Conservation (phyloP, 2,797 vertebrate species). For the Argya squamiceps region DNA sequence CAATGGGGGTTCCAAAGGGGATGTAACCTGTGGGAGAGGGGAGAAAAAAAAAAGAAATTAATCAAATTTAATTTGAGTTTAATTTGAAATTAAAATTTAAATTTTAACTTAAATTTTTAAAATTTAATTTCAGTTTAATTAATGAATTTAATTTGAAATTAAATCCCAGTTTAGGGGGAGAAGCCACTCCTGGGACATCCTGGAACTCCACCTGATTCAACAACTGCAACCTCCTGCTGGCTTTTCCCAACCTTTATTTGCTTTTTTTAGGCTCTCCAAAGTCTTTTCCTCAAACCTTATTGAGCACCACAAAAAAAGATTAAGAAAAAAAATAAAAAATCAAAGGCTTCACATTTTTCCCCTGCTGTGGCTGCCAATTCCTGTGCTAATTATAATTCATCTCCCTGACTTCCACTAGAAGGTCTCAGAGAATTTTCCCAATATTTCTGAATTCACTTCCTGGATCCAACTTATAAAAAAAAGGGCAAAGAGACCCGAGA, state of each 20-base stretch:
- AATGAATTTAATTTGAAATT: background rate
- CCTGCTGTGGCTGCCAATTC: conserved; percentile 12
- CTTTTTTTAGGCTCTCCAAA: background rate
- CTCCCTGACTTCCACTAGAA: background rate
- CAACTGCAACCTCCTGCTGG: background rate
- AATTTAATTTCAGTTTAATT: background rate
- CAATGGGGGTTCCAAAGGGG: conserved; percentile 93
- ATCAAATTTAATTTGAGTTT: background rate
- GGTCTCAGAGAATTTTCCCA: background rate
- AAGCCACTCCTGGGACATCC: background rate
- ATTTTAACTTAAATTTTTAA: too few relatives aligned
- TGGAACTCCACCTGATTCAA: background rate
- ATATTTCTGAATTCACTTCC: background rate
- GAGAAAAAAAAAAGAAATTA: background rate
- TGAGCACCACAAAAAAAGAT: background rate
- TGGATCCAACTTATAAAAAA: background rate
- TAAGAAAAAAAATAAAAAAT: background rate
- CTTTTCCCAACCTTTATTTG: background rate
- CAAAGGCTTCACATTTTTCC: background rate
- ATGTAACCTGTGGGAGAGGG: conserved; percentile 82
- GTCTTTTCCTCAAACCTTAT: background rate
- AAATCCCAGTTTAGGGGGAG: background rate
- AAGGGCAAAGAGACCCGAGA: too few relatives aligned
- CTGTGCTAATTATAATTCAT: conserved; percentile 45
- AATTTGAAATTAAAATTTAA: too few relatives aligned